Conservation (phyloP, 2,113 vertebrate genomes). For the Platysternon megacephalum region DNA sequence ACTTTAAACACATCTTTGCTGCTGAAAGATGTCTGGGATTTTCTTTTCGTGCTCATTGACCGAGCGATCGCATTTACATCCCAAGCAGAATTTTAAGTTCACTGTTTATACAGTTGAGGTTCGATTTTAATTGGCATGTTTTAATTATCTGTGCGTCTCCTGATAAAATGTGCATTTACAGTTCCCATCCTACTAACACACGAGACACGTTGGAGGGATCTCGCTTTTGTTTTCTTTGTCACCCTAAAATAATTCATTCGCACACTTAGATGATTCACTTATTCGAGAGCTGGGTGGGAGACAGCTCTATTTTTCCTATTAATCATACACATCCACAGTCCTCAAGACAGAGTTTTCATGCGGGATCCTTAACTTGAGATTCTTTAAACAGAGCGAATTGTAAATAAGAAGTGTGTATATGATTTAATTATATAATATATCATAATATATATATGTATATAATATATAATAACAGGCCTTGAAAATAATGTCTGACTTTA, state of each 20-base stretch:
- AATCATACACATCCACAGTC: not conserved
- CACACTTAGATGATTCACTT: not conserved
- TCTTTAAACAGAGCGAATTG: not conserved
- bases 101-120: not conserved
- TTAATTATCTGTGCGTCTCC: not conserved
- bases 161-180: rapidly evolving
- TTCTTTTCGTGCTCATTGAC: not conserved
- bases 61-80: not conserved
- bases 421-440: not conserved
- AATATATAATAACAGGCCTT: not conserved
- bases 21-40: not conserved
- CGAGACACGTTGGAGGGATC: not conserved
- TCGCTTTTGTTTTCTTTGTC: not conserved
- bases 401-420: not conserved
- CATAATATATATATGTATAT: no score
- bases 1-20: not conserved
- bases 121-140: not conserved
- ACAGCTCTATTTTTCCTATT: not conserved
- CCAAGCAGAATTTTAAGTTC: not conserved
- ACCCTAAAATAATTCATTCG: not conserved
- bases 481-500: not conserved
- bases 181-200: not conserved
- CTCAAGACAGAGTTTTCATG: not conserved
- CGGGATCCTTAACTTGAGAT: not conserved
- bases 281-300: not conserved